Percentiles rank a stretch among this genome's conserved stretches.
Conservation (phyloP, 2,888 invertebrate genomes). For the Lasioglossum oenotherae region DNA sequence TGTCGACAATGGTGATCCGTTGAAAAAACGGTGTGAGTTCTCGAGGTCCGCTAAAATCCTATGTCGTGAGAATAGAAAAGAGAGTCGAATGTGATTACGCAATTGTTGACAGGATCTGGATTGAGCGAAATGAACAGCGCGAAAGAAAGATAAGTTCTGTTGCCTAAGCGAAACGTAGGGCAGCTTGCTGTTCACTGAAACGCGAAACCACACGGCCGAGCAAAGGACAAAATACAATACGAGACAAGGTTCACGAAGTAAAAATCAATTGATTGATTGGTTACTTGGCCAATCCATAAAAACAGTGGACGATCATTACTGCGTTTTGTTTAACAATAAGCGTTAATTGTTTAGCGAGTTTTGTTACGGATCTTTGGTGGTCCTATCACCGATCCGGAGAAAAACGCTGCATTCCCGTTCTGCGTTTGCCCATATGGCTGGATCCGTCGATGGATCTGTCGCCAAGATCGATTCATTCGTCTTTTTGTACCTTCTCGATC, state of each 20-base stretch:
- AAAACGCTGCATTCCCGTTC: conserved; percentile 26
- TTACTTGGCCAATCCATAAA: conserved; percentile 62
- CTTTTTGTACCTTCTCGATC: conserved; percentile 92
- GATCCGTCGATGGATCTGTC: conserved; percentile 52
- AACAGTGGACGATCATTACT: conserved; percentile 77
- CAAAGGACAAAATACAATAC: conserved; percentile 55
- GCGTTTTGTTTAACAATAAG: conserved; percentile 39
- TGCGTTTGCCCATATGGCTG: conserved; percentile 23
- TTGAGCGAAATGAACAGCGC: neutral
- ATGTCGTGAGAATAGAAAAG: neutral
- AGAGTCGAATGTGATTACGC: neutral
- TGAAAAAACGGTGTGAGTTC: neutral
- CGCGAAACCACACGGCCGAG: conserved; percentile 44
- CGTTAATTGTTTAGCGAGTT: conserved; percentile 43
- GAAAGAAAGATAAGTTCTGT: neutral
- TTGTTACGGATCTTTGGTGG: conserved; percentile 40
- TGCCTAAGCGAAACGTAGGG: conserved; percentile 40
- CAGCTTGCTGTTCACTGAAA: conserved; percentile 40
- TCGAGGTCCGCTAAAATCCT: too few species aligned
- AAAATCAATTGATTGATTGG: conserved; percentile 25
- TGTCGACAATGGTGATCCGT: neutral
- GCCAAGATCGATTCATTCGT: conserved; percentile 60
- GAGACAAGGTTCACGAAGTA: conserved; percentile 56
- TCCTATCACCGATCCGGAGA: conserved; percentile 27
- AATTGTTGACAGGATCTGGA: conserved; percentile 23